Evolutionary conservation across 1,140 invertebrate genomes (phyloP).

Genomic region (Pseudomyrmex sp.): DNA sequence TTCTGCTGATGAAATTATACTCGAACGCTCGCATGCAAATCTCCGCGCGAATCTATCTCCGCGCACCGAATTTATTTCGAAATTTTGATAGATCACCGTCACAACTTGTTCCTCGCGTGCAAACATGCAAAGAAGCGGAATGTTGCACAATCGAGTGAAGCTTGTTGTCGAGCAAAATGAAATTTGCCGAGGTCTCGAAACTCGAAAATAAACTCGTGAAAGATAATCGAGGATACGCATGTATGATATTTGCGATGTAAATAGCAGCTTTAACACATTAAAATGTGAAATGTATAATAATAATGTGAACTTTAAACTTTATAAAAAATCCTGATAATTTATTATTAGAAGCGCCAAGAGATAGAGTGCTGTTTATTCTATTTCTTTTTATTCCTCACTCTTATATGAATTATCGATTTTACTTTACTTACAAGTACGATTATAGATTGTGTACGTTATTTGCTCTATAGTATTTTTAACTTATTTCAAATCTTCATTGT

Average conservation of each 20-base stretch:
- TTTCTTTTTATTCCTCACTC: not conserved
- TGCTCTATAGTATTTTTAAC: too few relatives aligned
- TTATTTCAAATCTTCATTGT: not conserved
- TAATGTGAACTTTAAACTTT: not conserved
- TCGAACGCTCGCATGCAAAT: not conserved
- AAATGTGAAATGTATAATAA: not conserved
- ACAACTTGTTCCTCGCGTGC: slow-evolving; percentile 60
- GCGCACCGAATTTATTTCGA: slow-evolving; percentile 25
- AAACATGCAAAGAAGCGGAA: not conserved
- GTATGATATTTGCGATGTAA: slow-evolving; percentile 3
- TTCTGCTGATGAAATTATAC: slow-evolving; percentile 8
- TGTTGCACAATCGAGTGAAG: slow-evolving; percentile 40
- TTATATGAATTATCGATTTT: not conserved
- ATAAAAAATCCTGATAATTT: too few relatives aligned
- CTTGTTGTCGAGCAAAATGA: slow-evolving; percentile 10
- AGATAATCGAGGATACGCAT: not conserved
- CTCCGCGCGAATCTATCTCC: not conserved
- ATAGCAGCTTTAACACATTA: not conserved
- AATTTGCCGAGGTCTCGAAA: slow-evolving; percentile 6
- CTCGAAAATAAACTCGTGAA: slow-evolving; percentile 4
- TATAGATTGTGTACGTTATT: not conserved
- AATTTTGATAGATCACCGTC: slow-evolving; percentile 49
- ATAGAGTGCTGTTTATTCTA: too few relatives aligned
- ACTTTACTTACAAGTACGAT: too few relatives aligned
- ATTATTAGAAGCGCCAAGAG: too few relatives aligned